These are phyloP conservation scores for Chitala chitala DNA, from an alignment of 2,113 vertebrate species.

Conservation along the genomic window DNA sequence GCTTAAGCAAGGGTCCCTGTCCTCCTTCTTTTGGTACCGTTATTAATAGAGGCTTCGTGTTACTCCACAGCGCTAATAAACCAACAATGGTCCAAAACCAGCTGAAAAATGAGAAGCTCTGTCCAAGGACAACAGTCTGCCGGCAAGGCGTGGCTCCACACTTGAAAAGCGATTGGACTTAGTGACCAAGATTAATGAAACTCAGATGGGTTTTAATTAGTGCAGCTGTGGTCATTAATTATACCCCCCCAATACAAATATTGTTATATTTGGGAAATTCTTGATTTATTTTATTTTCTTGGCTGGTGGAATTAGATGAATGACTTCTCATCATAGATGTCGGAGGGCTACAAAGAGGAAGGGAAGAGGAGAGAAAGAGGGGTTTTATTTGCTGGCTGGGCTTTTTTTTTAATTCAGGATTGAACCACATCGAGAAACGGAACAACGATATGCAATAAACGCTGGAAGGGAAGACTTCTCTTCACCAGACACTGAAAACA, in stretches of 20 bases:
- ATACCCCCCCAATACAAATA: conserved; percentile 92
- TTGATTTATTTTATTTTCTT: conserved; percentile 97
- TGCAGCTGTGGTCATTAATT: conserved; percentile 92
- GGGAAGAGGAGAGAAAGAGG: conserved; percentile 33
- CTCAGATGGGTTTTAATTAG: conserved; percentile 96
- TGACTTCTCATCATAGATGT: conserved; percentile 89
- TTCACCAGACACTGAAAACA: no score
- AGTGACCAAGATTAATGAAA: conserved; percentile 96
- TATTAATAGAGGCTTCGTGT: conserved; percentile 45
- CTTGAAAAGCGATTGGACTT: conserved; percentile 51
- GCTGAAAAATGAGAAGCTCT: conserved; percentile 54
- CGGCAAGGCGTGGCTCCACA: conserved; percentile 52
- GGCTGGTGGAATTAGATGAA: conserved; percentile 92
- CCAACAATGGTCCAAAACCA: conserved; percentile 46
- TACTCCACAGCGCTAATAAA: conserved; percentile 52
- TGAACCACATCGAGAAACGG: conserved; percentile 65
- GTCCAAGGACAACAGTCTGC: conserved; percentile 48
- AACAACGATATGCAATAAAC: conserved; percentile 41
- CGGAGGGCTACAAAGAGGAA: conserved; percentile 61
- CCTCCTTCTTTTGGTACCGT: conserved; percentile 53
- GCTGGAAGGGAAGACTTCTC: no score
- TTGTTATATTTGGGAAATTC: conserved; percentile 96
- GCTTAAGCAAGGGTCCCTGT: conserved; percentile 60
- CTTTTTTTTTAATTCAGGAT: conserved; percentile 73
- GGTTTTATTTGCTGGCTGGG: conserved; percentile 53